A percentile compares a stretch with the other conserved stretches of the same genome.
Evolutionary conservation across 2,888 invertebrate genomes (phyloP).

Genomic region (Penaeus monodon): DNA sequence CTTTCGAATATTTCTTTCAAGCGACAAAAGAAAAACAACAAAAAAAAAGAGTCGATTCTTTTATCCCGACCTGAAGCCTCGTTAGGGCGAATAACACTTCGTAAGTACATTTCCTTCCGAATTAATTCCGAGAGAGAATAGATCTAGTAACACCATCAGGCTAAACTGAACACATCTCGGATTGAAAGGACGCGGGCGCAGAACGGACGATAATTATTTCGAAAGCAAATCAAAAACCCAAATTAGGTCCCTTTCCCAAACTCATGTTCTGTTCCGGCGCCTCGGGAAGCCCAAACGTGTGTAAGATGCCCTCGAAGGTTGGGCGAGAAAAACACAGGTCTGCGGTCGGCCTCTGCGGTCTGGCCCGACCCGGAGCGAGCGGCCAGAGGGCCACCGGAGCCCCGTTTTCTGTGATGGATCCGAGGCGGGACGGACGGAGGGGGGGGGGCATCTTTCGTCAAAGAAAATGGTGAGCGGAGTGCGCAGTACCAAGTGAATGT

Average conservation of each 20-base stretch:
- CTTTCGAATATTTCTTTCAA: not conserved
- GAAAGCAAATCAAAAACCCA: too few relatives aligned
- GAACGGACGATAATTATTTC: too few relatives aligned
- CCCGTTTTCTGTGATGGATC: conserved; percentile 48
- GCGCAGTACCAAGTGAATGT: not conserved
- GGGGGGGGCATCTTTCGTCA: not conserved
- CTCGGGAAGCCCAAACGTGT: too few relatives aligned
- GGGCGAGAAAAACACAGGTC: conserved; percentile 42
- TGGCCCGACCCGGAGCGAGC: conserved; percentile 15
- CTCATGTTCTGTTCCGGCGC: too few relatives aligned
- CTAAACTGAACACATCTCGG: too few relatives aligned
- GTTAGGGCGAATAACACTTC: too few relatives aligned
- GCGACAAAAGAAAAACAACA: not conserved
- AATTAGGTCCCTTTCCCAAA: too few relatives aligned
- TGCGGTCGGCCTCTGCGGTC: conserved; percentile 40
- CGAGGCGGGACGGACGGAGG: not conserved
- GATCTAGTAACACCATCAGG: too few relatives aligned
- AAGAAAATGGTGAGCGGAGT: not conserved
- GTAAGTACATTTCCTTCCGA: too few relatives aligned
- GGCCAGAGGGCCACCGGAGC: conserved; percentile 30
- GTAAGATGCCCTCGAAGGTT: conserved; percentile 33
- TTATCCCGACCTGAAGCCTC: too few relatives aligned
- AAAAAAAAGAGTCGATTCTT: not conserved
- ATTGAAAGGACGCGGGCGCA: too few relatives aligned
- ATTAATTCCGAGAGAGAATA: too few relatives aligned